Evolutionary conservation across 2,888 invertebrate species (phyloP).

Genomic region (Nesidiocoris tenuis): DNA sequence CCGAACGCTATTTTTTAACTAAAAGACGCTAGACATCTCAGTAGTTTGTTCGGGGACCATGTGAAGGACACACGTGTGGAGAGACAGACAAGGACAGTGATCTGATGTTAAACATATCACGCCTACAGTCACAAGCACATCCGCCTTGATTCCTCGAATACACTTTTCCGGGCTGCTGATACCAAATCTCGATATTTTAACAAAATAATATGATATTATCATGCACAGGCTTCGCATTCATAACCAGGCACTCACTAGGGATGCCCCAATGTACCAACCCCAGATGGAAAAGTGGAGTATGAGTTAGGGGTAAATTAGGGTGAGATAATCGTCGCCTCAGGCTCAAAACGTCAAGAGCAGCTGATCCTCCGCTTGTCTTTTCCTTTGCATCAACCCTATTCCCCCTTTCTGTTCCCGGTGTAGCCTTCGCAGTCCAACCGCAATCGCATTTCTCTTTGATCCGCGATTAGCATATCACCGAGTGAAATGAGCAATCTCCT

Average conservation of each 20-base stretch:
- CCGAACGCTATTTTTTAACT: no score
- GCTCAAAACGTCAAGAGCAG: background rate
- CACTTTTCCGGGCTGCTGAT: no score
- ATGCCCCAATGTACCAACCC: no score
- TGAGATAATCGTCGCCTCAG: background rate
- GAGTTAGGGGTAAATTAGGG: no score
- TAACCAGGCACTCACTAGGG: no score
- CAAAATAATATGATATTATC: no score
- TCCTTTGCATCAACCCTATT: background rate
- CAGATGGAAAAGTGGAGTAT: no score
- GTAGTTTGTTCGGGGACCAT: no score
- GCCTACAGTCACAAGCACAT: background rate
- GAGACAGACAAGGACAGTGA: background rate
- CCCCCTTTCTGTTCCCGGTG: background rate
- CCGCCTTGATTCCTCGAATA: background rate
- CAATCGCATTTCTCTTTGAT: slow-evolving; percentile 24
- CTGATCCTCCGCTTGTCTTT: background rate
- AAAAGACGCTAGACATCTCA: no score
- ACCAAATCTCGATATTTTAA: no score
- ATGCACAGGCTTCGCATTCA: no score
- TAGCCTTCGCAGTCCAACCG: slow-evolving; percentile 18
- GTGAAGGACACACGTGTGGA: background rate
- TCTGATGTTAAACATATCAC: background rate
- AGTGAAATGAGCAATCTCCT: slow-evolving; percentile 18
- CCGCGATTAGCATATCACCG: slow-evolving; percentile 23